Evolutionary conservation across 2,797 vertebrate genomes (phyloP), one percentile per base, ranked within the genome.

Genomic region (Brotula barbata): DNA sequence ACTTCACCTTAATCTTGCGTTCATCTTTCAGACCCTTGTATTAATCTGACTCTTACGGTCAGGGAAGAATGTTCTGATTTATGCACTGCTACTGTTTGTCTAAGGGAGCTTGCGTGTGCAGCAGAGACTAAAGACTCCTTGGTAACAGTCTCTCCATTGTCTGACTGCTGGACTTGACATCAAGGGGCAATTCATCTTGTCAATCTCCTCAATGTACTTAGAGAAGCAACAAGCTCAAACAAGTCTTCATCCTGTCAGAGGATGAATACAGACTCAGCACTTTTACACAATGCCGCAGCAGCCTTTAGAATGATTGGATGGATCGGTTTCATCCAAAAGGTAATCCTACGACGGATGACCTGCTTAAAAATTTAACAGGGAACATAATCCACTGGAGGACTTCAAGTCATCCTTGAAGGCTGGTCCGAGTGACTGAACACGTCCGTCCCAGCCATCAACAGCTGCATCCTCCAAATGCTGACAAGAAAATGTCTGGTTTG

Each of bases 141-240:
- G 63, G 47, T 55, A 73, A 74, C 71, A 82, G 64, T 20, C 47
- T 44, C 23, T 47, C 41, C 44, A 69, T 70, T 81, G 69, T 84
- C 16, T 21, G n/a, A 54, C 61, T 75, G 19, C 67, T 64, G 69
- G 7, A 68, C 59, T 57, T 1, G 66, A 77, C 64, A 73, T 72
- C 10, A 49, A 79, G 68, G 64, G 60, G 40, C 60, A 45, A 61
- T 68, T 65, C 71, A 59, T 22, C 48, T 46, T 19, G 34, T 64
- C 46, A 41, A 40, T 67, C 20, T 68, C 49, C 53, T 64, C 49
- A 52, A 4, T 22, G 28, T 7, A 11, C 47, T 31, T 31, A 34
- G 46, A 16, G 1, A 0, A 49, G 57, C 47, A 75, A 55, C 64
- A 73, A 47, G 78, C 65, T 73, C 44, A 36, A 77, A 77, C 68